These are phyloP conservation scores for Strigamia crassipes DNA, from an alignment of 2,888 invertebrate genomes.

Conservation along the genomic window DNA sequence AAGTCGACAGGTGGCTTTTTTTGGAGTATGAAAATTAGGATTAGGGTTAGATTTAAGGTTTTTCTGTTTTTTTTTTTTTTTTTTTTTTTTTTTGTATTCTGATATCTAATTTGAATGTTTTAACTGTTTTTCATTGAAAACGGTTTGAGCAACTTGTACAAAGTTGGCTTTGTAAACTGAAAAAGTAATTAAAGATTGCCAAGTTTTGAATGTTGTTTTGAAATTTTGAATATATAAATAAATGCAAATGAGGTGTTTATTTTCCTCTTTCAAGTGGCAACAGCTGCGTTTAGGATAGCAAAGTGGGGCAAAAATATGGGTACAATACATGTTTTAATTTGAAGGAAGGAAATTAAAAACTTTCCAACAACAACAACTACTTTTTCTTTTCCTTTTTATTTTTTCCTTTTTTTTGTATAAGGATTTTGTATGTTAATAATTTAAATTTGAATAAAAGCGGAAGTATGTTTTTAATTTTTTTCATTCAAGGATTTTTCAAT, in stretches of 20 bases:
- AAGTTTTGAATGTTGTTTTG: constrained; percentile 1
- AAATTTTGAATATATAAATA: not conserved
- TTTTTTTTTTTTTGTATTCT: no score
- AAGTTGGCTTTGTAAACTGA: not conserved
- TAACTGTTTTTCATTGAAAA: not conserved
- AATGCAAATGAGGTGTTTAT: constrained; percentile 33
- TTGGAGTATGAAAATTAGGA: not conserved
- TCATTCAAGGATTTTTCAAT: no score
- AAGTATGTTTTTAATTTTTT: not conserved
- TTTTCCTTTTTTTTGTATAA: no score
- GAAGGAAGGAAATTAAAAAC: not conserved
- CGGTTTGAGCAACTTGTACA: not conserved
- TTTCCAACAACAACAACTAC: not conserved
- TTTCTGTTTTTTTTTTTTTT: not conserved
- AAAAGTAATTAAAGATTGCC: not conserved
- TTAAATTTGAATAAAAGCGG: not conserved
- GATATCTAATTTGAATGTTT: not conserved
- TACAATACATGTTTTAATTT: not conserved
- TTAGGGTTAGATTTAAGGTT: not conserved
- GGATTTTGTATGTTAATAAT: not conserved
- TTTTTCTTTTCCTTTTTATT: no score
- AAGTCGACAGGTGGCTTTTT: constrained; percentile 5
- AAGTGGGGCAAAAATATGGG: constrained; percentile 18
- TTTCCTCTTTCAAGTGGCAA: constrained; percentile 18
- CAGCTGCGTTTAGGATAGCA: not conserved